phyloP scores from a whole-genome alignment of 2,888 invertebrate species.

The Linnaemya vulpina region DNA sequence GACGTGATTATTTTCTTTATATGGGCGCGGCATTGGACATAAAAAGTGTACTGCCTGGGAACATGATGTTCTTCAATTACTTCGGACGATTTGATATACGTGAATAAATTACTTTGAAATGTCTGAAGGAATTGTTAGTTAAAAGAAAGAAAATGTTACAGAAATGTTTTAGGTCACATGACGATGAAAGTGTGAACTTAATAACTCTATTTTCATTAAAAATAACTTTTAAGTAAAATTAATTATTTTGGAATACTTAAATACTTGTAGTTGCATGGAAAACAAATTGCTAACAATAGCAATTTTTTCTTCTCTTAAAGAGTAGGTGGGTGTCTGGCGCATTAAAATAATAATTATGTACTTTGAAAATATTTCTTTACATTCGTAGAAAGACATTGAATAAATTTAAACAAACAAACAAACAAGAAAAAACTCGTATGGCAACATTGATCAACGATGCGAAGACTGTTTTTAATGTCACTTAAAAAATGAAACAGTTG shows the following conservation, averaged over 20 bases:
- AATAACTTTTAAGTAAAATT: neutral
- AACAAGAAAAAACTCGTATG: neutral
- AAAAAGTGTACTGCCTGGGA: too few species aligned
- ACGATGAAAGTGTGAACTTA: neutral
- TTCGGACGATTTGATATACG: too few species aligned
- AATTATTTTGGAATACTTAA: neutral
- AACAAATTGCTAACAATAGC: neutral
- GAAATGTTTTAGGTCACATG: neutral
- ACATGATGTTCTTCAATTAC: too few species aligned
- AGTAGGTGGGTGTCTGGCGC: neutral
- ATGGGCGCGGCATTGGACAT: too few species aligned
- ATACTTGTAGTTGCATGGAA: neutral
- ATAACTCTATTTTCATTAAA: neutral
- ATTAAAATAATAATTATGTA: slow-evolving; percentile 7
- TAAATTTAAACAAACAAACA: neutral
- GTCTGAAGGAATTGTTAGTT: neutral
- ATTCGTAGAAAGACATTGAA: neutral
- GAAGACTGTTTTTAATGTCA: slow-evolving; percentile 41
- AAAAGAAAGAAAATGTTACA: slow-evolving; percentile 1
- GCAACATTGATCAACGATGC: slow-evolving; percentile 43
- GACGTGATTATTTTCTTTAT: too few species aligned
- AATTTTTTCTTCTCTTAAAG: neutral
- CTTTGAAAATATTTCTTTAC: neutral
- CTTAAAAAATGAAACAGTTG: slow-evolving; percentile 25
- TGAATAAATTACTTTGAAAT: too few species aligned